Evolutionary conservation across 2,888 invertebrate genomes (phyloP).

Genomic region (Margaritifera margaritifera): DNA sequence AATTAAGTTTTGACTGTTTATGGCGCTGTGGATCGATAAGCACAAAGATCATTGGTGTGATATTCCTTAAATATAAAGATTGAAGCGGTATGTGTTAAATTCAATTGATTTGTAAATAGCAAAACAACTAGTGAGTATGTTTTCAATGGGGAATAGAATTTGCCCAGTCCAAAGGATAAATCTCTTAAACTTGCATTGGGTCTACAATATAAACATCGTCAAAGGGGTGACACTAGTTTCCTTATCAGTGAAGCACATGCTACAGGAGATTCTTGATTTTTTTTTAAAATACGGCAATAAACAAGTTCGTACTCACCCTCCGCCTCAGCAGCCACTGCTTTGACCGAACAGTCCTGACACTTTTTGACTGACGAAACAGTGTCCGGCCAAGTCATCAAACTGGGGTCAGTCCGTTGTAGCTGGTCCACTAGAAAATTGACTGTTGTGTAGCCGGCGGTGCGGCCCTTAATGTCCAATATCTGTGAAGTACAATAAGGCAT

Average conservation of each 20-base stretch:
- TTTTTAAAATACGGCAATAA: not conserved
- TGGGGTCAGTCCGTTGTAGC: slow-evolving; percentile 35
- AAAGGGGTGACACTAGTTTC: not conserved
- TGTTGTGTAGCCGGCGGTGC: slow-evolving; percentile 44
- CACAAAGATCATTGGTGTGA: too few species aligned
- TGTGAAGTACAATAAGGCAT: slow-evolving; percentile 57
- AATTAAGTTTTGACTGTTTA: too few species aligned
- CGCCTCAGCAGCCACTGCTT: slow-evolving; percentile 51
- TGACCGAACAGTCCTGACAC: slow-evolving; percentile 48
- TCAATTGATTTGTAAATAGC: too few species aligned
- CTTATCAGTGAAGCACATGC: too few species aligned
- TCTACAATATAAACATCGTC: too few species aligned
- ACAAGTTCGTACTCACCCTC: slow-evolving; percentile 40
- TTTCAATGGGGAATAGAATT: too few species aligned
- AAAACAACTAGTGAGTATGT: too few species aligned
- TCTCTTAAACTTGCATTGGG: too few species aligned
- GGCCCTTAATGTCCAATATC: slow-evolving; percentile 52
- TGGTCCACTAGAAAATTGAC: slow-evolving; percentile 51
- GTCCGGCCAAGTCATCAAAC: slow-evolving; percentile 47
- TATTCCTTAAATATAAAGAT: too few species aligned
- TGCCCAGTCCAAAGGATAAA: too few species aligned
- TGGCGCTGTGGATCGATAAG: too few species aligned
- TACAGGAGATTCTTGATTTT: not conserved
- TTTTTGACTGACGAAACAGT: slow-evolving; percentile 40
- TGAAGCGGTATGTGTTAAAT: too few species aligned